These are phyloP conservation scores for Monarcha castaneiventris DNA, from an alignment of 2,113 vertebrate genomes.

Conservation along the genomic window DNA sequence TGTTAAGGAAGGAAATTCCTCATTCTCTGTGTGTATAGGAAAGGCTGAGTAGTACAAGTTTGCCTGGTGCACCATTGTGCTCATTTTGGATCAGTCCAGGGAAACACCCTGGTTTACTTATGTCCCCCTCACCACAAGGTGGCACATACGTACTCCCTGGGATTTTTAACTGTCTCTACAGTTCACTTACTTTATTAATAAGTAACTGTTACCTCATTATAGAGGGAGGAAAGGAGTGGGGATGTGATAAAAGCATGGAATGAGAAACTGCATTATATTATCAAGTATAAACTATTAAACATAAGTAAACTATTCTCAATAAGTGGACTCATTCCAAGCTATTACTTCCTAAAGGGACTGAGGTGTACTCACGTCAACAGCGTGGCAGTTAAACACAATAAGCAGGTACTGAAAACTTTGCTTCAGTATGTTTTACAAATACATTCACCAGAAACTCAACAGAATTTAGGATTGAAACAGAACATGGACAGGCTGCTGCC, in stretches of 20 bases:
- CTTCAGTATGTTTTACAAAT: not conserved
- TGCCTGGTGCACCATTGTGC: not conserved
- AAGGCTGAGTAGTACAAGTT: not conserved
- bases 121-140: slow-evolving; percentile 18
- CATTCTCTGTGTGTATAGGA: not conserved
- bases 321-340: not conserved
- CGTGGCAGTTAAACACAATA: not conserved
- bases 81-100: not conserved
- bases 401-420: not conserved
- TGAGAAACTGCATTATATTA: not conserved
- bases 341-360: not conserved
- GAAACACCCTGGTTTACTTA: not conserved
- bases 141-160: not conserved
- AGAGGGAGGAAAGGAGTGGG: not conserved
- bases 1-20: not conserved
- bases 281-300: not conserved
- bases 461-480: not conserved
- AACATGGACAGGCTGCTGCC: not conserved
- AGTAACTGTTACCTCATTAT: not conserved
- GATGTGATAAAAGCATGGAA: not conserved
- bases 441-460: not conserved
- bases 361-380: not conserved
- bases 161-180: not conserved
- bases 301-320: not conserved
- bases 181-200: not conserved